These are phyloP conservation scores for Caenorhabditis panamensis DNA, from an alignment of 2,888 invertebrate genomes.

Conservation along the genomic window DNA sequence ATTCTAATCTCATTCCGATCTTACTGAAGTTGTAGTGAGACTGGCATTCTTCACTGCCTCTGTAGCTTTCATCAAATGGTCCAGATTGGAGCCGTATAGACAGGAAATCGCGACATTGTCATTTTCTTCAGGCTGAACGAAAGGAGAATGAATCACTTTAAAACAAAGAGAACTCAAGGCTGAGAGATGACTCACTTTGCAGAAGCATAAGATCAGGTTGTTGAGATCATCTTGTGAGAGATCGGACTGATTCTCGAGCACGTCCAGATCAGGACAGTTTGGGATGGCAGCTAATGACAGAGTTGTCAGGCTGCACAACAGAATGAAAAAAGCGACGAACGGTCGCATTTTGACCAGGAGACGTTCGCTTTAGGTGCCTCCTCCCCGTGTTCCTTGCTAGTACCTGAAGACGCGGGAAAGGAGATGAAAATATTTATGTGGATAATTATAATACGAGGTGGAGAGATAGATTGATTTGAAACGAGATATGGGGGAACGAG, in stretches of 20 bases:
- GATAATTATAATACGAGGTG: conserved; percentile 14
- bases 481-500: conserved; percentile 35
- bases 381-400: background rate
- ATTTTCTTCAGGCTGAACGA: conserved; percentile 57
- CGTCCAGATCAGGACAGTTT: conserved; percentile 76
- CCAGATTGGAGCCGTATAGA: conserved; percentile 74
- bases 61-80: conserved; percentile 71
- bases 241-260: conserved; percentile 68
- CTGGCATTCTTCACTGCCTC: conserved; percentile 72
- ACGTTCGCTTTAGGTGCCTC: background rate
- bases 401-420: conserved; percentile 1
- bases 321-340: conserved; percentile 22
- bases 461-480: conserved; percentile 26
- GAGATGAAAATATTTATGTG: conserved; percentile 12
- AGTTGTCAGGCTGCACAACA: background rate
- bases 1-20: background rate
- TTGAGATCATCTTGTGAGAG: conserved; percentile 63
- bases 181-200: conserved; percentile 61
- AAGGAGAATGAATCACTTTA: background rate
- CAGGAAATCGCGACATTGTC: conserved; percentile 69
- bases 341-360: conserved; percentile 33
- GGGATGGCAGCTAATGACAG: conserved; percentile 55
- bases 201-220: conserved; percentile 71
- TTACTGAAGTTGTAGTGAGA: conserved; percentile 68
- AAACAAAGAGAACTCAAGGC: background rate